phyloP scores from a whole-genome alignment of 2,797 vertebrate genomes.

The Anableps anableps region DNA sequence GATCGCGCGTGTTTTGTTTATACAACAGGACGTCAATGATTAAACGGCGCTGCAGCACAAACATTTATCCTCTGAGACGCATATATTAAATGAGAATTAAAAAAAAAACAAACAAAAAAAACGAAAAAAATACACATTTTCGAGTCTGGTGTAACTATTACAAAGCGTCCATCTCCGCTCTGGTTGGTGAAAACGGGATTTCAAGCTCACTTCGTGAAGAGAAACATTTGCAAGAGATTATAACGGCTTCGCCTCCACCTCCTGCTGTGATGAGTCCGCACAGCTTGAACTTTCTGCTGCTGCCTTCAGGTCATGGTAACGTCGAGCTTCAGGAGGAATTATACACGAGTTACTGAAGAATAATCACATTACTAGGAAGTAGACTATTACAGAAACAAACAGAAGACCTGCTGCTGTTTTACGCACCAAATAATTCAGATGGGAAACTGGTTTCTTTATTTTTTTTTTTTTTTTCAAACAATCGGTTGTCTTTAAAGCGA shows the following conservation, averaged over 20 bases:
- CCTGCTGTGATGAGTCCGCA: constrained; percentile 13
- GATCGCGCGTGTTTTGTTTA: constrained; percentile 40
- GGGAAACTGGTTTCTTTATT: not conserved
- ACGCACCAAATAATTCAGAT: not conserved
- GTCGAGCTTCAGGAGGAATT: not conserved
- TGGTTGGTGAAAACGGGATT: not conserved
- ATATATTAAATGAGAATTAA: not conserved
- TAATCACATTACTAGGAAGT: not conserved
- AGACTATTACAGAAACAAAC: not conserved
- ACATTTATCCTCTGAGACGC: too few relatives aligned
- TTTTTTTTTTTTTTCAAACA: not conserved
- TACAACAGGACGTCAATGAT: constrained; percentile 46
- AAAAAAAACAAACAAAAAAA: too few relatives aligned
- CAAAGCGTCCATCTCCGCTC: not conserved
- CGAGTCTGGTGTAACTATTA: not conserved
- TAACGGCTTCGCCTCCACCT: not conserved
- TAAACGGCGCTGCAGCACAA: not conserved
- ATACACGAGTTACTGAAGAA: not conserved
- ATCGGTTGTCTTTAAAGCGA: not conserved
- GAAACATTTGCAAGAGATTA: not conserved
- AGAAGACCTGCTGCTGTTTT: not conserved
- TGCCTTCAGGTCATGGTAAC: constrained; percentile 34
- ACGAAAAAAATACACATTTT: not conserved
- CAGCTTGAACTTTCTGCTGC: constrained; percentile 5
- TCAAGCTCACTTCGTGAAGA: not conserved